Evolutionary conservation across 1,140 invertebrate genomes (phyloP), one percentile per base, ranked within the genome.

Genomic region (Wiebesia pumilae): DNA sequence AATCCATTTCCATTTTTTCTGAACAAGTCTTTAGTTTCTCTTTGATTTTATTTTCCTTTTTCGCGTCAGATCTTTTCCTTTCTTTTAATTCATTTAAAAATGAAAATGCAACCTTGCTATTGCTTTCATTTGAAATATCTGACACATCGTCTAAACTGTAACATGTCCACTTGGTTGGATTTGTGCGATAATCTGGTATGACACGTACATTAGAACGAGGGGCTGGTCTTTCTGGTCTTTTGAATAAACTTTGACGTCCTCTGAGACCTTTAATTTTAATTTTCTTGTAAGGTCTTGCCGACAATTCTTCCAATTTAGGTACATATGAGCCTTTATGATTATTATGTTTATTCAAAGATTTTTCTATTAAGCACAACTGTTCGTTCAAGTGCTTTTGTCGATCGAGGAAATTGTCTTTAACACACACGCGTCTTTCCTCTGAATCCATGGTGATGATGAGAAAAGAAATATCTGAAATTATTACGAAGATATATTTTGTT

Each of bases 101-200:
- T 14, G 96, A 94, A 84, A 97, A 94, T 14, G 96, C 97, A 51
- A 96, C 96, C 75, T 95, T 95, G 10, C 95, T 95, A 89, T 97
- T 97, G 65, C 95, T 96, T 83, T 94, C 94, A 38, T 97, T 96
- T 7, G 96, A 96, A 92, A 97, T 96, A 89, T 97, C 96, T 12
- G 95, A 94, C 2, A 97, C 96, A 95, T 97, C 96, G 54, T 95
- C 95, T 24, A 97, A 91, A 30, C 95, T 96, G 87, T 97, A 97
- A 90, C 96, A 97, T 1, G 94, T 95, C 96, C 96, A 97, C 90
- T 97, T 97, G 88, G 96, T 94, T 12, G 97, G 97, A 93, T 97
- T 96, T 88, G 94, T 95, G 86, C 96, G 94, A 90, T 95, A 96
- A 88, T 96, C 96, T 33, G 97, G 96, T 47, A 95, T 93, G 62